phyloP scores from a whole-genome alignment of 2,113 vertebrate genomes.

The Anser brachyrhynchus region DNA sequence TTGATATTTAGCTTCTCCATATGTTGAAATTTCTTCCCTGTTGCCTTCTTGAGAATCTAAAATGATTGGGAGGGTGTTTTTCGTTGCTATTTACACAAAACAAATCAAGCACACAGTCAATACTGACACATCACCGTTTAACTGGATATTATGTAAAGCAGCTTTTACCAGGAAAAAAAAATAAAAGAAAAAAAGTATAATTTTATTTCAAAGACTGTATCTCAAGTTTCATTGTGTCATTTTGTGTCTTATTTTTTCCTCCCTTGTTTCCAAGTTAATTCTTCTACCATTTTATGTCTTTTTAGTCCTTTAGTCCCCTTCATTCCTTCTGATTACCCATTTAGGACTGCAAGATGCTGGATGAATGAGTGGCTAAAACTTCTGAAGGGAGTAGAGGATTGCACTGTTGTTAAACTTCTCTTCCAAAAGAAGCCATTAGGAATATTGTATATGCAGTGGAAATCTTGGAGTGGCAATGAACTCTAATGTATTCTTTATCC shows the following conservation, averaged over 20 bases:
- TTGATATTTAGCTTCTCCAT: constrained; percentile 40
- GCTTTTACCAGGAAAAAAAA: neutral
- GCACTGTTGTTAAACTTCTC: neutral
- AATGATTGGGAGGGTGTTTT: neutral
- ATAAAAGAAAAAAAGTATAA: neutral
- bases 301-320: neutral
- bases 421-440: neutral
- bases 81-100: constrained; percentile 8
- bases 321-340: neutral
- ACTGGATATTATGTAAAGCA: neutral
- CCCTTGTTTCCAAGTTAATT: neutral
- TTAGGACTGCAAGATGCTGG: neutral
- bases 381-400: neutral
- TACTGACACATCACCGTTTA: neutral
- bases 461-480: neutral
- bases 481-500: neutral
- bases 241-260: neutral
- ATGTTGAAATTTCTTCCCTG: neutral
- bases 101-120: neutral
- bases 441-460: neutral
- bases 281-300: neutral
- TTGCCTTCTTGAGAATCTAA: neutral
- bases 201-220: neutral
- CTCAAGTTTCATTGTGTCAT: neutral
- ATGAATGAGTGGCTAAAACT: neutral